These are phyloP conservation scores for Epizoanthus illoricatus DNA, from an alignment of 92 coral and sea anemone species.

Conservation along the genomic window DNA sequence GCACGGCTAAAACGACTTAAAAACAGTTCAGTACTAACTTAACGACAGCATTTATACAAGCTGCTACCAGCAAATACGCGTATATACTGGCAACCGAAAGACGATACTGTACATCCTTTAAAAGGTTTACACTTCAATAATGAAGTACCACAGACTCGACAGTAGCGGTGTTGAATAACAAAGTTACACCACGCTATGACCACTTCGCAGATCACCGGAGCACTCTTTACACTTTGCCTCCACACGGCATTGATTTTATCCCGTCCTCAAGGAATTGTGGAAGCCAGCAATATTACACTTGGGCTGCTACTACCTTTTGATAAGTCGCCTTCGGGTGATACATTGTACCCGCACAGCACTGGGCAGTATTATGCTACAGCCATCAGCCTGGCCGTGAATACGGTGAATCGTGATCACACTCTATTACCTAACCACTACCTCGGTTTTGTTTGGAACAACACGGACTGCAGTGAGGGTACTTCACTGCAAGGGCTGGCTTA, in stretches of 20 bases:
- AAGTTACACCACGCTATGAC: conserved; percentile 38
- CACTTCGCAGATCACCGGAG: background rate
- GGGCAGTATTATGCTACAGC: conserved; percentile 63
- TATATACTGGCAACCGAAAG: background rate
- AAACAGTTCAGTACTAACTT: conserved; percentile 25
- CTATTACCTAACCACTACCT: conserved; percentile 53
- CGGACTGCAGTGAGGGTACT: conserved; percentile 37
- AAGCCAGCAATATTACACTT: conserved; percentile 26
- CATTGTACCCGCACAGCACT: background rate
- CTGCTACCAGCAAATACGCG: background rate
- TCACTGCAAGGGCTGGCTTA: conserved; percentile 43
- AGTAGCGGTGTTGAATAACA: background rate
- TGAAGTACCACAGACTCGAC: conserved; percentile 4
- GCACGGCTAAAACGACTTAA: conserved; percentile 36
- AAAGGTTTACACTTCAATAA: background rate
- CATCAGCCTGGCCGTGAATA: conserved; percentile 54
- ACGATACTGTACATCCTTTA: too few relatives aligned
- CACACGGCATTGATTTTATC: conserved; percentile 28
- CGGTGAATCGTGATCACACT: conserved; percentile 46
- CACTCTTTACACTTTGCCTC: conserved; percentile 21
- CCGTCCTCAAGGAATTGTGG: conserved; percentile 9
- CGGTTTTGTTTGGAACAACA: conserved; percentile 51
- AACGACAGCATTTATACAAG: conserved; percentile 10
- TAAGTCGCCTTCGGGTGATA: conserved; percentile 8
- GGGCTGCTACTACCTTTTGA: conserved; percentile 26